Evolutionary conservation across 1,140 invertebrate species (phyloP).

Genomic region (Limonius californicus): DNA sequence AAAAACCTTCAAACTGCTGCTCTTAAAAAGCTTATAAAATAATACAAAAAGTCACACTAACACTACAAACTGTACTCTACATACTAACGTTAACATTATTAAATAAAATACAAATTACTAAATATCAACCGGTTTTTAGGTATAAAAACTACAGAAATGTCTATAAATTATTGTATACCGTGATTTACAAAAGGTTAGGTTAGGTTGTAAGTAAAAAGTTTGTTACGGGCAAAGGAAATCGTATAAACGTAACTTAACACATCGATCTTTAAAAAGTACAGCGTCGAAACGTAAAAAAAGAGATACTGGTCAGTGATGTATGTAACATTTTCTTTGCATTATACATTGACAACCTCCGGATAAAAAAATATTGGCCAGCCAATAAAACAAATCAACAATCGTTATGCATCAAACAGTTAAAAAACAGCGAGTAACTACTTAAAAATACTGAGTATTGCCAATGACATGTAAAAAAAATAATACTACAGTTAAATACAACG

Average conservation of each 20-base stretch:
- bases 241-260: too few relatives aligned
- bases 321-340: background rate
- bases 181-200: too few relatives aligned
- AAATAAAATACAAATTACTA: constrained; percentile 9
- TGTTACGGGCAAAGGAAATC: too few relatives aligned
- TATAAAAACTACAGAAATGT: constrained; percentile 5
- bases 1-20: constrained; percentile 9
- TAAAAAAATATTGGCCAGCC: background rate
- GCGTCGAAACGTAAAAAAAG: too few relatives aligned
- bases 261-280: background rate
- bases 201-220: too few relatives aligned
- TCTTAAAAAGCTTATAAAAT: constrained; percentile 7
- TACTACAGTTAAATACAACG: constrained; percentile 7
- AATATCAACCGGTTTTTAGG: constrained; percentile 7
- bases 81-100: constrained; percentile 2
- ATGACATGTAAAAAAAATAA: constrained; percentile 14
- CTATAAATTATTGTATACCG: too few relatives aligned
- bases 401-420: background rate
- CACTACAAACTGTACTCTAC: constrained; percentile 2
- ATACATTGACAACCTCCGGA: background rate
- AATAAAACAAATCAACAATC: background rate
- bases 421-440: constrained; percentile 6
- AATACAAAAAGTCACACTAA: constrained; percentile 14
- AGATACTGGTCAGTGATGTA: too few relatives aligned
- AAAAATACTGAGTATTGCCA: constrained; percentile 27